Conservation (phyloP, 2,113 vertebrate genomes). For the Phalacrocorax carbo region DNA sequence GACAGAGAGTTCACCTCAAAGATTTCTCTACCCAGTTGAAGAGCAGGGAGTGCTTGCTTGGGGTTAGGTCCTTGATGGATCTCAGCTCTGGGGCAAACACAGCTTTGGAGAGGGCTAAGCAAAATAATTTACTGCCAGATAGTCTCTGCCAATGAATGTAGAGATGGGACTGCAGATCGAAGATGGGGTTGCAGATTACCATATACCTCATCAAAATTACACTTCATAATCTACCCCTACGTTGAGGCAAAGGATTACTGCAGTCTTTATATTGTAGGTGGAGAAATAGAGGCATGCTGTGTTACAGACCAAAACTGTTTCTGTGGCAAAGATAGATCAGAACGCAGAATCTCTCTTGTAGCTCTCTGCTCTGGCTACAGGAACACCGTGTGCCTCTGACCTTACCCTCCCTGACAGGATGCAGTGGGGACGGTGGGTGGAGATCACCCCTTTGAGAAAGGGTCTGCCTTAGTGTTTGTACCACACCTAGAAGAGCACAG, state of each 20-base stretch:
- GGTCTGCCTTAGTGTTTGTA: neutral
- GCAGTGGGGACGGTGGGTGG: rapidly evolving
- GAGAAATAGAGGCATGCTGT: neutral
- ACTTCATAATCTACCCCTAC: neutral
- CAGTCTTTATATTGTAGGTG: neutral
- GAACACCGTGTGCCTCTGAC: neutral
- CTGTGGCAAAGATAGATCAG: neutral
- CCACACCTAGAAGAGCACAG: neutral
- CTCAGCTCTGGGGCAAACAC: neutral
- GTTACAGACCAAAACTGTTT: neutral
- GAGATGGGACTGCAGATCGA: neutral
- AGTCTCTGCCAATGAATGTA: neutral
- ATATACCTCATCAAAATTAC: neutral
- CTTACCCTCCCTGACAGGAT: neutral
- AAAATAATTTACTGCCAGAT: neutral
- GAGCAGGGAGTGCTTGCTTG: neutral
- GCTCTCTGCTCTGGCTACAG: neutral
- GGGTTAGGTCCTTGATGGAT: neutral
- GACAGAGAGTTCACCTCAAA: neutral
- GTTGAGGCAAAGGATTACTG: neutral
- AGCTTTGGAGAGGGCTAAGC: neutral
- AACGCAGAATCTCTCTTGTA: neutral
- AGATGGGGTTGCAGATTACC: neutral
- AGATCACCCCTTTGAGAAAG: neutral
- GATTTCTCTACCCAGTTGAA: neutral